Conservation (phyloP, 2,113 vertebrate genomes). For the Meriones unguiculatus region DNA sequence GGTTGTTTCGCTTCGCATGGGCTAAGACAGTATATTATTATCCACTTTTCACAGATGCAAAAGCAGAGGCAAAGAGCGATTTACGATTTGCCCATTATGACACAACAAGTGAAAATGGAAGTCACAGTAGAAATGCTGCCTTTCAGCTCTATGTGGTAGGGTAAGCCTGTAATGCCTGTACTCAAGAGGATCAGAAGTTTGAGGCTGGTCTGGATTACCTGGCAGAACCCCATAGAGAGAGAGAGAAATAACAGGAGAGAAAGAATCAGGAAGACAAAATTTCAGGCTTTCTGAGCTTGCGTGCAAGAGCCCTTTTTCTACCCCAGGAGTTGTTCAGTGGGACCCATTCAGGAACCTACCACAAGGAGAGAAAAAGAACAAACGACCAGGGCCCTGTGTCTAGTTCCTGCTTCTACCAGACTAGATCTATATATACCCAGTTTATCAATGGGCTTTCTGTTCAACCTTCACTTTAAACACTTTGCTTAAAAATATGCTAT, state of each 20-base stretch:
- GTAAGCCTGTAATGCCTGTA: neutral
- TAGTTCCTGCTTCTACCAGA: neutral
- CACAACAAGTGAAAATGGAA: neutral
- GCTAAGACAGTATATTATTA: constrained; percentile 18
- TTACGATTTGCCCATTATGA: constrained; percentile 18
- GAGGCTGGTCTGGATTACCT: neutral
- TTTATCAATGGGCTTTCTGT: neutral
- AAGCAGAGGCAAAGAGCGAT: constrained; percentile 4
- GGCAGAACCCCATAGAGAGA: neutral
- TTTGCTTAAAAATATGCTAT: neutral
- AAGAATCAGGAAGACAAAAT: neutral
- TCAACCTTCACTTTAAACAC: constrained; percentile 32
- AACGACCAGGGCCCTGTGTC: neutral
- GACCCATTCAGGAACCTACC: neutral
- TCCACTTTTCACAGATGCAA: constrained; percentile 21
- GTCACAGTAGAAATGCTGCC: constrained; percentile 1
- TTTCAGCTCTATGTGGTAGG: neutral
- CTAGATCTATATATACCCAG: neutral
- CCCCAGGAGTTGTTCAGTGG: neutral
- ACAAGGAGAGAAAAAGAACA: neutral
- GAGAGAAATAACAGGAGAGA: no score
- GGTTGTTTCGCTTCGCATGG: neutral
- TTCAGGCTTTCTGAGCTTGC: neutral
- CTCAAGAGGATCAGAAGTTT: neutral
- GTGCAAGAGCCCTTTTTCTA: neutral